These are phyloP conservation scores for Hypotaenidia philippensis DNA, from an alignment of 2,797 vertebrate species.

Conservation along the genomic window DNA sequence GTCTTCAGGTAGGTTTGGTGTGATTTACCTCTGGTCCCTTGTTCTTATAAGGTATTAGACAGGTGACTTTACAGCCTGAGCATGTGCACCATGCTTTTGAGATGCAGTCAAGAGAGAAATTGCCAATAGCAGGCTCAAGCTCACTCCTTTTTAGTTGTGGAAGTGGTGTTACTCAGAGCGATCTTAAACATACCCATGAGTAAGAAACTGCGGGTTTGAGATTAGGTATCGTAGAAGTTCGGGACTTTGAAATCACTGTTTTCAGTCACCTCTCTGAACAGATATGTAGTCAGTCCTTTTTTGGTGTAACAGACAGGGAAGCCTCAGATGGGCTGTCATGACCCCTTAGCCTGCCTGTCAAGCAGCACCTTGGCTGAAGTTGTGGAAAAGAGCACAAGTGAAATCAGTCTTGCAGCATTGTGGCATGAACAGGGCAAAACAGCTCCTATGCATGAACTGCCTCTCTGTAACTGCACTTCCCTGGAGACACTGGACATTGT, in stretches of 20 bases:
- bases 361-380: not conserved
- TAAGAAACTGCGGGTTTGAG: not conserved
- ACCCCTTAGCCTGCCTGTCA: not conserved
- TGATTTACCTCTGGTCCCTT: not conserved
- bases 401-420: not conserved
- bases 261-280: not conserved
- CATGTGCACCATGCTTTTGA: not conserved
- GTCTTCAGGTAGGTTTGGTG: not conserved
- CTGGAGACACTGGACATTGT: not conserved
- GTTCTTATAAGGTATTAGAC: not conserved
- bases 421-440: not conserved
- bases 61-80: not conserved
- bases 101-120: not conserved
- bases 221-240: not conserved
- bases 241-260: not conserved
- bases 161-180: not conserved
- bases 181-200: not conserved
- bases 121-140: not conserved
- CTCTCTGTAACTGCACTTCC: not conserved
- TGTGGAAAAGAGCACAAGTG: not conserved
- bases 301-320: not conserved
- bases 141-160: not conserved
- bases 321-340: not conserved
- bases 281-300: not conserved
- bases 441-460: not conserved